phyloP scores from a whole-genome alignment of 2,797 vertebrate species.

The Carapus acus region DNA sequence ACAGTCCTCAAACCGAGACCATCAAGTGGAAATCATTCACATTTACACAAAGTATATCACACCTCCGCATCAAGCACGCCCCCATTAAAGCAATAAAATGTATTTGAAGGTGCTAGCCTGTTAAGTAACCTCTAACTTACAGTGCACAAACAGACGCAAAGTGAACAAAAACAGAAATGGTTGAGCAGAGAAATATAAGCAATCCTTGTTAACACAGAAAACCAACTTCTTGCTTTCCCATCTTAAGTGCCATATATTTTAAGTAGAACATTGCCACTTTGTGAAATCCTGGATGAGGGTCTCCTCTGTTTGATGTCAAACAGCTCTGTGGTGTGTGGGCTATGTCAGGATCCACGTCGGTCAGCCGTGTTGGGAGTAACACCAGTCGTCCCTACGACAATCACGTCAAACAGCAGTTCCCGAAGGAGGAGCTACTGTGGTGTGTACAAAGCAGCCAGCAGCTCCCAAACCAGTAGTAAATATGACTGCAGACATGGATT shows the following conservation, averaged over 20 bases:
- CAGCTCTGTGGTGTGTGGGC: slow-evolving; percentile 22
- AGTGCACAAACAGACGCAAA: slow-evolving; percentile 24
- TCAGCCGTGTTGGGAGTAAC: slow-evolving; percentile 28
- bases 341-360: slow-evolving; percentile 11
- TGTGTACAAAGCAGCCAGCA: slow-evolving; percentile 23
- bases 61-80: slow-evolving; percentile 18
- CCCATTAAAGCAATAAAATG: slow-evolving; percentile 30
- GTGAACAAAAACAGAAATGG: slow-evolving; percentile 8
- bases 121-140: slow-evolving; percentile 19
- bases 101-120: slow-evolving; percentile 17
- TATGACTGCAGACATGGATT: slow-evolving; percentile 36
- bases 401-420: slow-evolving; percentile 25
- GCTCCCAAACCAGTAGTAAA: slow-evolving; percentile 27
- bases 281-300: slow-evolving; percentile 9
- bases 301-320: slow-evolving; percentile 31
- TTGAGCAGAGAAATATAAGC: slow-evolving; percentile 15
- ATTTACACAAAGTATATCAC: slow-evolving; percentile 16
- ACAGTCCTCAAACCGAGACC: slow-evolving; percentile 14
- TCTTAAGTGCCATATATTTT: slow-evolving; percentile 19
- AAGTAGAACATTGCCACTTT: slow-evolving; percentile 12
- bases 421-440: slow-evolving; percentile 39
- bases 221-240: not conserved
- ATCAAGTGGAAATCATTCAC: slow-evolving; percentile 16
- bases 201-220: slow-evolving; percentile 3
- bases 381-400: slow-evolving; percentile 16